Evolutionary conservation across 2,888 invertebrate genomes (phyloP).

Genomic region (Heliconius ethilla): DNA sequence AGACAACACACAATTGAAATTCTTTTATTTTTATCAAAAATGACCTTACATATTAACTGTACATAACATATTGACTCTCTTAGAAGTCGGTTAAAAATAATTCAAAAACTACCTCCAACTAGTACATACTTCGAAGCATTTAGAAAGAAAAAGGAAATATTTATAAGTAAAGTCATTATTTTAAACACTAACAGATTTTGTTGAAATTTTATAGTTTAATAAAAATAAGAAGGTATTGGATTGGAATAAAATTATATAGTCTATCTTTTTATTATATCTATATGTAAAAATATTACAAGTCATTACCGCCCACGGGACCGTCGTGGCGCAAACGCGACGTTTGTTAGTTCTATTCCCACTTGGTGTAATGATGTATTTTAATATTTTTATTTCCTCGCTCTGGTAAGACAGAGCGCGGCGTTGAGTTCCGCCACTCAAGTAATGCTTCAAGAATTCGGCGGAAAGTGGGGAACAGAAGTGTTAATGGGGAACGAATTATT

Average conservation of each 20-base stretch:
- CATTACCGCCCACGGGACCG: too few relatives aligned
- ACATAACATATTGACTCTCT: conserved; percentile 35
- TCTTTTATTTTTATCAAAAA: conserved; percentile 42
- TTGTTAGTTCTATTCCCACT: too few relatives aligned
- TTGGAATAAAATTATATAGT: neutral
- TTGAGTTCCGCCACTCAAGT: too few relatives aligned
- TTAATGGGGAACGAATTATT: too few relatives aligned
- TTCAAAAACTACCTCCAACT: conserved; percentile 24
- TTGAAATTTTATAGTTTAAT: neutral
- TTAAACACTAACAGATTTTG: neutral
- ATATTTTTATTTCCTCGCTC: too few relatives aligned
- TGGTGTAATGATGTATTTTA: too few relatives aligned
- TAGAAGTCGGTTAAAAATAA: conserved; percentile 34
- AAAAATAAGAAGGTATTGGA: neutral
- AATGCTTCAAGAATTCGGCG: too few relatives aligned
- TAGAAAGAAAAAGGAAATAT: conserved; percentile 11
- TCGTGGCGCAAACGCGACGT: too few relatives aligned
- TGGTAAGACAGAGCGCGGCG: too few relatives aligned
- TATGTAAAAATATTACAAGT: too few relatives aligned
- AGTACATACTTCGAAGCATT: conserved; percentile 7
- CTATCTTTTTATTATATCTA: too few relatives aligned
- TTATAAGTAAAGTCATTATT: neutral
- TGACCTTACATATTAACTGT: conserved; percentile 34
- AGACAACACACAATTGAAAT: conserved; percentile 15
- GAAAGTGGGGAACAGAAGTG: too few relatives aligned